phyloP scores from a whole-genome alignment of 2,113 vertebrate genomes.

The Charina bottae region DNA sequence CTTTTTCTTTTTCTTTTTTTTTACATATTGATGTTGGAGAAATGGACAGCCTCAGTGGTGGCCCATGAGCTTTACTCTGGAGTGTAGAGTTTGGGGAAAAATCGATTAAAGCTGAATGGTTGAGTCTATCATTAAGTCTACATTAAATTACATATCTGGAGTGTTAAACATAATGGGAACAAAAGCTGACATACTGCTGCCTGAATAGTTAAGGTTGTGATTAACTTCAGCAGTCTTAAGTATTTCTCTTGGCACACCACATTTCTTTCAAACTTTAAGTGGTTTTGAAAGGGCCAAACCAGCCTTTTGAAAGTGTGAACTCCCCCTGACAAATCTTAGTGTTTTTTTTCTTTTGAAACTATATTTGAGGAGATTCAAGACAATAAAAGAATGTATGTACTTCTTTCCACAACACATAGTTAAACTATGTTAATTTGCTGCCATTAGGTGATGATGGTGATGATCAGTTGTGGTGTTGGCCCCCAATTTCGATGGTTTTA shows the following conservation, averaged over 20 bases:
- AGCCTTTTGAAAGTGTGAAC: background rate
- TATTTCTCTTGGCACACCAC: slow-evolving; percentile 75
- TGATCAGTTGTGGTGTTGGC: background rate
- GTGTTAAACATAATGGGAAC: slow-evolving; percentile 80
- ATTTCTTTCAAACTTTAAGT: slow-evolving; percentile 76
- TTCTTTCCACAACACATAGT: background rate
- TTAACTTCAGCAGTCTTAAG: slow-evolving; percentile 78
- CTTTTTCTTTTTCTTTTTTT: slow-evolving; percentile 67
- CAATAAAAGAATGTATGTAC: background rate
- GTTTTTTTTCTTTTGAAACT: background rate
- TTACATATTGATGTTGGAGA: slow-evolving; percentile 71
- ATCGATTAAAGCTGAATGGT: slow-evolving; percentile 79
- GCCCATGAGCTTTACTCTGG: slow-evolving; percentile 76
- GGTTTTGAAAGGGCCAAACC: background rate
- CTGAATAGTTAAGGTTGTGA: slow-evolving; percentile 74
- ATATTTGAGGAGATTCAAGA: background rate
- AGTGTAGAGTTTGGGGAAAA: slow-evolving; percentile 73
- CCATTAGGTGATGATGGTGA: background rate
- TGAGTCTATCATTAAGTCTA: slow-evolving; percentile 80
- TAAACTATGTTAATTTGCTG: background rate
- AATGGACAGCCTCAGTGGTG: slow-evolving; percentile 78
- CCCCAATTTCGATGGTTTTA: background rate
- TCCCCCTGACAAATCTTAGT: background rate
- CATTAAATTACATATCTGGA: slow-evolving; percentile 82
- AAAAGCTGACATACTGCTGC: slow-evolving; percentile 74